phyloP scores from a whole-genome alignment of 2,797 vertebrate species.

The Tauraco hartlaubi region DNA sequence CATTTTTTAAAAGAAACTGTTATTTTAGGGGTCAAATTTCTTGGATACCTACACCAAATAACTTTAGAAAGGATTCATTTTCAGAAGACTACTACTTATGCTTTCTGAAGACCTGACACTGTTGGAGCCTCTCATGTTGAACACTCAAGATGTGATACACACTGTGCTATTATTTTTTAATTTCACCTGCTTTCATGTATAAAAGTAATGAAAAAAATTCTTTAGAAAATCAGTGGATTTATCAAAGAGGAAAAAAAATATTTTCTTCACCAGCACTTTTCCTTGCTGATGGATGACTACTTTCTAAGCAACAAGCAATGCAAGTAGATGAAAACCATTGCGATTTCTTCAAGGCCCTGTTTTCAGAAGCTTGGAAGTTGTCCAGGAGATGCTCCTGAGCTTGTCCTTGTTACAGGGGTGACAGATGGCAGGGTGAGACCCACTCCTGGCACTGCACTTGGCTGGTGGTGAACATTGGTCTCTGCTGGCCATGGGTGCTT shows the following conservation, averaged over 20 bases:
- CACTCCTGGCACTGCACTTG: accelerated
- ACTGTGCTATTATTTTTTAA: not conserved
- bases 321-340: not conserved
- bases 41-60: not conserved
- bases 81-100: not conserved
- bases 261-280: not conserved
- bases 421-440: not conserved
- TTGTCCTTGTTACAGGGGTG: not conserved
- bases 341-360: not conserved
- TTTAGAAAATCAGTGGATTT: not conserved
- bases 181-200: not conserved
- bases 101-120: not conserved
- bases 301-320: not conserved
- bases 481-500: not conserved
- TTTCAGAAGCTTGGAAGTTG: not conserved
- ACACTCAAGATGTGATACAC: not conserved
- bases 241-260: not conserved
- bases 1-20: not conserved
- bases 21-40: not conserved
- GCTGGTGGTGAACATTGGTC: not conserved
- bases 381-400: not conserved
- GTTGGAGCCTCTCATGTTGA: not conserved
- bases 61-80: not conserved
- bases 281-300: not conserved
- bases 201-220: not conserved